phyloP scores from a whole-genome alignment of 2,888 invertebrate species.

The Conus canariensis region DNA sequence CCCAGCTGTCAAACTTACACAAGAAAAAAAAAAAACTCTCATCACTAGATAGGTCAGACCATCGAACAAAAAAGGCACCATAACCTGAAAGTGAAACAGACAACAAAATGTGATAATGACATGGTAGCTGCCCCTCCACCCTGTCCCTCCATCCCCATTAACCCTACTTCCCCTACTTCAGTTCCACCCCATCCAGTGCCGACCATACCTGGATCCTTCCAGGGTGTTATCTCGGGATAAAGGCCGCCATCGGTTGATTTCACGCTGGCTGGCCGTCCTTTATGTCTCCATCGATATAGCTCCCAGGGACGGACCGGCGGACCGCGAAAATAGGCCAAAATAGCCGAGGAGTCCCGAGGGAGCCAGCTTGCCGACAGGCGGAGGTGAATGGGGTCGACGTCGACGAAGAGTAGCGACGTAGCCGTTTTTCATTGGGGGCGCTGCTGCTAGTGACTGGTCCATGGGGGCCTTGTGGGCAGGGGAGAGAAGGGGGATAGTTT shows the following conservation, averaged over 20 bases:
- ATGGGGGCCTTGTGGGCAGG: too few relatives aligned
- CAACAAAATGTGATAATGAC: too few relatives aligned
- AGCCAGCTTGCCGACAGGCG: not conserved
- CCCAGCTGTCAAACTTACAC: too few relatives aligned
- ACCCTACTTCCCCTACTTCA: not conserved
- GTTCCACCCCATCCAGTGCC: not conserved
- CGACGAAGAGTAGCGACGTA: too few relatives aligned
- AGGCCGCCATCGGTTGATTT: conserved; percentile 35
- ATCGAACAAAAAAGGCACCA: too few relatives aligned
- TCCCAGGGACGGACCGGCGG: conserved; percentile 5
- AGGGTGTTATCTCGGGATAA: conserved; percentile 16
- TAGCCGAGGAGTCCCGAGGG: conserved; percentile 39
- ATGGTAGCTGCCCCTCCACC: not conserved
- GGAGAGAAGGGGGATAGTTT: too few relatives aligned
- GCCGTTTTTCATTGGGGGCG: too few relatives aligned
- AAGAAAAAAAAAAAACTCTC: too few relatives aligned
- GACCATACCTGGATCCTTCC: not conserved
- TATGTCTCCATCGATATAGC: conserved; percentile 21
- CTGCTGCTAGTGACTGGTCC: too few relatives aligned
- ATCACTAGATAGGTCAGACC: too few relatives aligned
- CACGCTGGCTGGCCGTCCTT: conserved; percentile 25
- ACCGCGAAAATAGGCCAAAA: conserved; percentile 41
- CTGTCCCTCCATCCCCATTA: not conserved
- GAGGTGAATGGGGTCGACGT: not conserved
- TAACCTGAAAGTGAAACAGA: too few relatives aligned